Evolutionary conservation across 2,113 vertebrate species (phyloP), one percentile per base, ranked within the genome.

Genomic region (Bombycilla garrulus): DNA sequence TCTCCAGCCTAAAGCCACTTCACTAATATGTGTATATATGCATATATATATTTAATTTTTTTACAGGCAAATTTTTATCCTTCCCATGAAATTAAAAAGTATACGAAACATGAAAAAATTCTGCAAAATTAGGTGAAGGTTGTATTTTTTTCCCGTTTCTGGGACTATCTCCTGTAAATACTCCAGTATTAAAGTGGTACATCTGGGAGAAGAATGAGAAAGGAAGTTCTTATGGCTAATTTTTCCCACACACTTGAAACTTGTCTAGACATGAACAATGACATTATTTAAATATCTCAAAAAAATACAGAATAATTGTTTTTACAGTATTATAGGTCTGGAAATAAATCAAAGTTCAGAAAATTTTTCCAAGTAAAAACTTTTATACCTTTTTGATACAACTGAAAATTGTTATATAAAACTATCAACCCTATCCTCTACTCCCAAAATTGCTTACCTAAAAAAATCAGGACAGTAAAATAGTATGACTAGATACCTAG

Each of bases 131-230:
- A 29, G 24, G 5, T 23, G 9, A 78, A 66, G 5, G 13, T 4
- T 44, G 26, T 18, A 6, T 21, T 28, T 18, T 6, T 60, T 21
- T 50, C 22, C 5, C 11, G 33, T 3, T 56, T 44, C 22, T 35
- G 16, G 31, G 21, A 35, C 45, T 35, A 38, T n/a, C 2, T 33
- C 9, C 4, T 64, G 17, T 60, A 88, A 81, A 69, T 56, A 81
- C 2, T 31, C 0, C 0, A 54, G 13, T 31, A 23, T 33, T 81
- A 18, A 54, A 42, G 3, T 28, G 9, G 5, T 44, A 19, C 8
- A 40, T 40, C 12, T 36, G 8, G 7, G n/a, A 31, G 1, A 72
- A 12, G 6, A 31, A 82, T 23, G 7, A 9, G 9, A 73, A 80
- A 61, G 8, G 6, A 19, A 65, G 26, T 6, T 83, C 70, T 89